A percentile compares a stretch with the other conserved stretches of the same genome.
phyloP scores from a whole-genome alignment of 2,113 vertebrate genomes.

The Dryoscopus gambensis region DNA sequence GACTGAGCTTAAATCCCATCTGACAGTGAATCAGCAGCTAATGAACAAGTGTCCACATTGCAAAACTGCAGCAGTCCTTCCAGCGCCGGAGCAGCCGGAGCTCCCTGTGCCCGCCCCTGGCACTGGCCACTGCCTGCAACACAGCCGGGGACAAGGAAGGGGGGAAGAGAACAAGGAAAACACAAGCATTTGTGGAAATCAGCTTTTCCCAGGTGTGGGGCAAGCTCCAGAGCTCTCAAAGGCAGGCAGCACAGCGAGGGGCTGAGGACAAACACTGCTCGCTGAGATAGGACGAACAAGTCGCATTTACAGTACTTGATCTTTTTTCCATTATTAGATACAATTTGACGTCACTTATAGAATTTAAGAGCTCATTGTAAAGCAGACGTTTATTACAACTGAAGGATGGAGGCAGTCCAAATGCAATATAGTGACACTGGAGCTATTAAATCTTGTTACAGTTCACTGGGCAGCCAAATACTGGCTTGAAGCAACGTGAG shows the following conservation, averaged over 20 bases:
- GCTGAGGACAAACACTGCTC: background rate
- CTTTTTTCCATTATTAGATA: slow-evolving; percentile 64
- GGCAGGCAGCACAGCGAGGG: background rate
- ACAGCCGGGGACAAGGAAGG: background rate
- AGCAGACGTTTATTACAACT: slow-evolving; percentile 38
- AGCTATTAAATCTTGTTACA: slow-evolving; percentile 57
- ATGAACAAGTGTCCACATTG: background rate
- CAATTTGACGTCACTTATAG: slow-evolving; percentile 67
- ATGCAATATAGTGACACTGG: background rate
- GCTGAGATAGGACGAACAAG: background rate
- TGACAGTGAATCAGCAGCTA: background rate
- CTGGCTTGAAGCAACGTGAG: background rate
- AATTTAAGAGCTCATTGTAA: slow-evolving; percentile 53
- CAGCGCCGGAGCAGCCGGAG: background rate
- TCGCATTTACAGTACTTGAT: slow-evolving; percentile 36
- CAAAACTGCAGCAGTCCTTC: background rate
- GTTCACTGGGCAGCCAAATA: slow-evolving; percentile 23
- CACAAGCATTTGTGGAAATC: rapidly evolving
- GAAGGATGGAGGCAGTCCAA: slow-evolving; percentile 54
- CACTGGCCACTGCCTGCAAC: background rate
- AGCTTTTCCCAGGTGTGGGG: background rate
- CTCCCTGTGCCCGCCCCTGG: background rate
- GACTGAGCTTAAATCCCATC: background rate
- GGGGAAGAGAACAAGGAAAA: background rate
- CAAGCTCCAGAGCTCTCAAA: background rate